phyloP scores from a whole-genome alignment of 2,113 vertebrate genomes.

The Thunnus thynnus region DNA sequence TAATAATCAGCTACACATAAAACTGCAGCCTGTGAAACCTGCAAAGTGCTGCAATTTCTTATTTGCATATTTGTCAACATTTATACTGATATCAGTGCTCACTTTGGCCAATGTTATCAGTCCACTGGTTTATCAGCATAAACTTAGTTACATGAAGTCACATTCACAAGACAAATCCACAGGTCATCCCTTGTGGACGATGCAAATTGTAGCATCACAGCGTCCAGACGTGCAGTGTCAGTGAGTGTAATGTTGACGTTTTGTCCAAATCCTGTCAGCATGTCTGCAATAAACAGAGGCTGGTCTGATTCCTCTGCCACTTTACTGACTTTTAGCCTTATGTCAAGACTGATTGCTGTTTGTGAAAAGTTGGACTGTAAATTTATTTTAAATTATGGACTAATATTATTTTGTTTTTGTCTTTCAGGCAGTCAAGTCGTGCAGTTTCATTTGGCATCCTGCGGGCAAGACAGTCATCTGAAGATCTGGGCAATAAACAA shows the following conservation, averaged over 20 bases:
- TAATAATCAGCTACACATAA: neutral
- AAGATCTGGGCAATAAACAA: slow-evolving; percentile 91
- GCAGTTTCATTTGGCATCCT: slow-evolving; percentile 90
- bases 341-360: neutral
- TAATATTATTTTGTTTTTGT: slow-evolving; percentile 22
- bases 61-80: neutral
- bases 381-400: neutral
- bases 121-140: too few species aligned
- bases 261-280: too few species aligned
- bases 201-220: too few species aligned
- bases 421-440: slow-evolving; percentile 79
- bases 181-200: too few species aligned
- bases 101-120: too few species aligned
- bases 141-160: too few species aligned
- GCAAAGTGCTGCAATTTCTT: neutral
- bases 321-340: too few species aligned
- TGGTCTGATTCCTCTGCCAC: too few species aligned
- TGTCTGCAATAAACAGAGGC: too few species aligned
- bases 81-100: neutral
- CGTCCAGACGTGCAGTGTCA: neutral
- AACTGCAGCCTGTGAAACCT: neutral
- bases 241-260: neutral
- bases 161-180: too few species aligned
- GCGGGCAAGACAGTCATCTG: slow-evolving; percentile 93
- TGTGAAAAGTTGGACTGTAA: neutral